Evolutionary conservation across 2,888 invertebrate genomes (phyloP), one percentile per base, ranked within the genome.

Genomic region (Nasonia oneida): DNA sequence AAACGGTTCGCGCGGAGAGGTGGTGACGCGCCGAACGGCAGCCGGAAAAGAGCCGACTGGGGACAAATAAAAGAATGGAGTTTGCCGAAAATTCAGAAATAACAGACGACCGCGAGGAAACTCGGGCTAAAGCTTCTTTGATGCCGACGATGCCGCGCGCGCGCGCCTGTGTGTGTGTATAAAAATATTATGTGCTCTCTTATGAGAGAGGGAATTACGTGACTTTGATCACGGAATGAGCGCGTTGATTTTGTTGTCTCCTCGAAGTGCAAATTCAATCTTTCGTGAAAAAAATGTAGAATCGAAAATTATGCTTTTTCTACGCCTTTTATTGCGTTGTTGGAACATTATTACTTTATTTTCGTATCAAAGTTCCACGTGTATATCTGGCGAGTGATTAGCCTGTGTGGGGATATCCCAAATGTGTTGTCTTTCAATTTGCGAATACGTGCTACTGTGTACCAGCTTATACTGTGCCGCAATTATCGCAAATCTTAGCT

Each of bases 341-440:
- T 29, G 29, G 29, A 67, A 67, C 14, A 14, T 67, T n/a, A 29
- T 67, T 67, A 33, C 8, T 67, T 67, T 29, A 29, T 67, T 29
- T 14, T 67, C 5, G 15, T 67, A 33, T 67, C 3, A 18, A 10
- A 23, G 42, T 50, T 71, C 80, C 80, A 82, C 75, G 67, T 67
- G 75, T 74, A 67, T 75, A 82, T 67, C 67, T 82, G 64, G 39
- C 42, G 2, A 42, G 8, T n/a, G 33, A 67, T 67, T 33, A n/a
- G n/a, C 57, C 37, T 61, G 12, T 61, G 12, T 14, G 39, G 70
- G 70, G 29, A 70, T 37, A 73, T 73, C 42, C 73, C 73, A 4
- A 64, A 53, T n/a, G 61, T 64, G 57, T 85, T 85, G 77, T 76
- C 47, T 86, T 74, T 61, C 64, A 74, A 80, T 80, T 83, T 83